Evolutionary conservation across 1,140 invertebrate species (phyloP).

Genomic region (Matsumurasca onukii): DNA sequence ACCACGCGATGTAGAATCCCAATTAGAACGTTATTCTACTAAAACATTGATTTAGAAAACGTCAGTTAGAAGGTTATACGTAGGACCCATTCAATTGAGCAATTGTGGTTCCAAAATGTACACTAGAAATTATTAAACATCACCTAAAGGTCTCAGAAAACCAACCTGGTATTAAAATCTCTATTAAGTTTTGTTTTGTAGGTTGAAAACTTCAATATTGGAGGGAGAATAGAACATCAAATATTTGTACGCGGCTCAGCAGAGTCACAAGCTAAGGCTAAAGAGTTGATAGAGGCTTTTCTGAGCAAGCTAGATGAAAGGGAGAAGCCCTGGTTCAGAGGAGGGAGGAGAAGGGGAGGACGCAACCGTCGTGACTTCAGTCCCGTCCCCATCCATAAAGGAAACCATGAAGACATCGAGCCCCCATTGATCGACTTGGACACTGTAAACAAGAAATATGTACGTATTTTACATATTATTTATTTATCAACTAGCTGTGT

Average conservation of each 20-base stretch:
- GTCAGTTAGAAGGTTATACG: too few relatives aligned
- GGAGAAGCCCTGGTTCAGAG: neutral
- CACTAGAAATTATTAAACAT: too few relatives aligned
- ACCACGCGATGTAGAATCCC: too few relatives aligned
- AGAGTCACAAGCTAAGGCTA: conserved; percentile 54
- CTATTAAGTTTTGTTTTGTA: conserved; percentile 12
- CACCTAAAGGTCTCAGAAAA: too few relatives aligned
- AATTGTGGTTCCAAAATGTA: too few relatives aligned
- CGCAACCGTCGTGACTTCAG: neutral
- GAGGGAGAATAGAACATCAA: neutral
- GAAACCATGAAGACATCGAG: conserved; percentile 13
- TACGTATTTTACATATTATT: conserved; percentile 42
- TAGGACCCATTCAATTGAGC: too few relatives aligned
- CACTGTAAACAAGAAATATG: conserved; percentile 43
- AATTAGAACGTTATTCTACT: too few relatives aligned
- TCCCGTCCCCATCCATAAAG: neutral
- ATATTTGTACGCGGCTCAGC: conserved; percentile 49
- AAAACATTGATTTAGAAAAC: too few relatives aligned
- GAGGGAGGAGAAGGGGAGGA: neutral
- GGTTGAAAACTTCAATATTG: conserved; percentile 3
- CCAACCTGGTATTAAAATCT: too few relatives aligned
- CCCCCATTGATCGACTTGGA: conserved; percentile 48
- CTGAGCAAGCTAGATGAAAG: conserved; percentile 36
- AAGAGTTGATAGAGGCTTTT: conserved; percentile 54
- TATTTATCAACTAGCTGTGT: too few relatives aligned